Evolutionary conservation across 2,113 vertebrate species (phyloP).

Genomic region (Dipodomys stephensi): DNA sequence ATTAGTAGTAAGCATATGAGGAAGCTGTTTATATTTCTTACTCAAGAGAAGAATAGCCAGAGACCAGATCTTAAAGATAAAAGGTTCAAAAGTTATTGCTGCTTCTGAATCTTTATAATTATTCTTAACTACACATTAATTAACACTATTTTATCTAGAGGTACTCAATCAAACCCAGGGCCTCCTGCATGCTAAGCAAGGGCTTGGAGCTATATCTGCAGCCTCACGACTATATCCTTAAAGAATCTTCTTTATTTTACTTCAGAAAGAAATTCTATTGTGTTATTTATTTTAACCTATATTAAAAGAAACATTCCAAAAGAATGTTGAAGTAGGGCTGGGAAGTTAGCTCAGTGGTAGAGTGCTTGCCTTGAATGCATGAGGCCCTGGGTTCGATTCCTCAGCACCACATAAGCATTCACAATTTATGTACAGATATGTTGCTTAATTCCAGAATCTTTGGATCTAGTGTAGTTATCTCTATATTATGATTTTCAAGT

Average conservation of each 20-base stretch:
- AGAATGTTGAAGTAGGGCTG: not conserved
- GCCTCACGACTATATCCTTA: not conserved
- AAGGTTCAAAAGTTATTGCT: conserved; percentile 65
- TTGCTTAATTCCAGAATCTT: not conserved
- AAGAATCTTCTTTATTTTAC: conserved; percentile 37
- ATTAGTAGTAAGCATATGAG: conserved; percentile 95
- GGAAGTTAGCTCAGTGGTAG: too few relatives aligned
- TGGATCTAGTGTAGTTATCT: not conserved
- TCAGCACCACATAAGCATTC: too few relatives aligned
- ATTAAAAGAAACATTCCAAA: not conserved
- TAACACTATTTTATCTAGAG: not conserved
- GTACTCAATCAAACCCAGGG: not conserved
- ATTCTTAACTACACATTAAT: conserved; percentile 49
- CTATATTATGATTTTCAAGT: not conserved
- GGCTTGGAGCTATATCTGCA: not conserved
- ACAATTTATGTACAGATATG: not conserved
- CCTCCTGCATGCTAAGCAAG: not conserved
- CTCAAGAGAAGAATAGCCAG: conserved; percentile 93
- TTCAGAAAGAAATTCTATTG: conserved; percentile 44
- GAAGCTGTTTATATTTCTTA: conserved; percentile 94
- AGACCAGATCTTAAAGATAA: conserved; percentile 93
- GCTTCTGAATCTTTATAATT: conserved; percentile 51
- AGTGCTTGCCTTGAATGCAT: too few relatives aligned
- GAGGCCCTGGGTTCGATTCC: too few relatives aligned
- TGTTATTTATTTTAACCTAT: not conserved